Percentiles rank a stretch among this genome's conserved stretches.
Evolutionary conservation across 2,888 invertebrate species (phyloP).

Genomic region (Eupithecia inturbata): DNA sequence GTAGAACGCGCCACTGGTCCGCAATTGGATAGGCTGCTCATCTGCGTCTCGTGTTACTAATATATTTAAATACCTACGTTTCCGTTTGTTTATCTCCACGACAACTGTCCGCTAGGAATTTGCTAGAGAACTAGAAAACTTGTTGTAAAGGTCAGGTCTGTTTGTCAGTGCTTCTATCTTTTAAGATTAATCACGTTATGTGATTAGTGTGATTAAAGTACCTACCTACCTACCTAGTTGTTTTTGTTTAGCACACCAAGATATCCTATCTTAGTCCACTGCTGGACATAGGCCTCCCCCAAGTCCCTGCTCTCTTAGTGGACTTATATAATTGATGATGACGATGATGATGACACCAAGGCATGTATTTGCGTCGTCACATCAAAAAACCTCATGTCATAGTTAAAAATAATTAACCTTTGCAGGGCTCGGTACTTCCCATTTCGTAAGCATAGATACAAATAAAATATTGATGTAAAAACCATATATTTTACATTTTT

Average conservation of each 20-base stretch:
- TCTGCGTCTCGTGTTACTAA: constrained; percentile 49
- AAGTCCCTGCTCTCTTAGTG: no score
- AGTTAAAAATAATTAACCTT: background rate
- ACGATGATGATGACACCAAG: no score
- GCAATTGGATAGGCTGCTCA: constrained; percentile 44
- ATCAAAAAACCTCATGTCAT: background rate
- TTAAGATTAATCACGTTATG: background rate
- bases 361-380: background rate
- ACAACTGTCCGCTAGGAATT: constrained; percentile 31
- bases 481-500: background rate
- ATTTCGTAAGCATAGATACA: background rate
- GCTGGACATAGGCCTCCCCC: no score
- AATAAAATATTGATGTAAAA: background rate
- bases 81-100: constrained; percentile 39
- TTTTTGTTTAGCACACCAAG: background rate
- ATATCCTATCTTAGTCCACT: no score
- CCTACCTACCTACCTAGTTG: constrained; percentile 4
- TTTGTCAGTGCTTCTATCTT: constrained; percentile 4
- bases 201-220: no score
- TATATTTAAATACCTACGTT: constrained; percentile 52
- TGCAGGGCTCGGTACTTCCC: background rate
- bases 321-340: no score
- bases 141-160: constrained; percentile 11
- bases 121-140: constrained; percentile 5
- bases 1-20: constrained; percentile 41